Evolutionary conservation across 2,888 invertebrate species (phyloP).

Genomic region (Lepidochrysops patricia): DNA sequence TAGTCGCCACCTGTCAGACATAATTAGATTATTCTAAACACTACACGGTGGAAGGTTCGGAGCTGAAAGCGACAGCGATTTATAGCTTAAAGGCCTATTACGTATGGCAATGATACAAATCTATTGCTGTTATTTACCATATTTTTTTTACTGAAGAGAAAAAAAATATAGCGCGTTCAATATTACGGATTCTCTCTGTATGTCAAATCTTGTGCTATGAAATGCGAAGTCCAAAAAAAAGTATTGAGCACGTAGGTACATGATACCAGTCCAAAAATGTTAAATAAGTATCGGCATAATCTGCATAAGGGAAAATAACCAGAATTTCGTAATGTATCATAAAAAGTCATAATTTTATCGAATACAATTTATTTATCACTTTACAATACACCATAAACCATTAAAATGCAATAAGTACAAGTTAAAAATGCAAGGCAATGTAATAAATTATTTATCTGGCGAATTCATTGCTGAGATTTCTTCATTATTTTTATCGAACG

Average conservation of each 20-base stretch:
- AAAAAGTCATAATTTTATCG: not conserved
- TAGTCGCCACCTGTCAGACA: not conserved
- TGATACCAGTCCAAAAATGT: too few relatives aligned
- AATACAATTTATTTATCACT: not conserved
- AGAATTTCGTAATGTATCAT: not conserved
- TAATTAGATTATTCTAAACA: conserved; percentile 6
- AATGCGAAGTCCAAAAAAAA: too few relatives aligned
- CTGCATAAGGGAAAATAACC: not conserved
- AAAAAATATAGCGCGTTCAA: too few relatives aligned
- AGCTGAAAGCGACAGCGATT: not conserved
- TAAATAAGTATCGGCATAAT: too few relatives aligned
- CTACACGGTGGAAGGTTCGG: not conserved
- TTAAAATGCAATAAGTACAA: not conserved
- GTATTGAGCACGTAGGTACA: not conserved
- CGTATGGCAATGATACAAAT: not conserved
- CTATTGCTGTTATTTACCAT: not conserved
- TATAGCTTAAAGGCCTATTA: not conserved
- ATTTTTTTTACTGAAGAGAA: not conserved
- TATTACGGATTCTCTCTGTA: too few relatives aligned
- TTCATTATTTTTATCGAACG: not conserved
- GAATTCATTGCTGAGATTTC: not conserved
- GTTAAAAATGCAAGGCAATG: not conserved
- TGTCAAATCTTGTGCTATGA: too few relatives aligned
- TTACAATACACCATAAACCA: conserved; percentile 5
- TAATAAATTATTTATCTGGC: conserved; percentile 4